Evolutionary conservation across 2,888 invertebrate genomes (phyloP).

Genomic region (Brassicogethes aeneus): DNA sequence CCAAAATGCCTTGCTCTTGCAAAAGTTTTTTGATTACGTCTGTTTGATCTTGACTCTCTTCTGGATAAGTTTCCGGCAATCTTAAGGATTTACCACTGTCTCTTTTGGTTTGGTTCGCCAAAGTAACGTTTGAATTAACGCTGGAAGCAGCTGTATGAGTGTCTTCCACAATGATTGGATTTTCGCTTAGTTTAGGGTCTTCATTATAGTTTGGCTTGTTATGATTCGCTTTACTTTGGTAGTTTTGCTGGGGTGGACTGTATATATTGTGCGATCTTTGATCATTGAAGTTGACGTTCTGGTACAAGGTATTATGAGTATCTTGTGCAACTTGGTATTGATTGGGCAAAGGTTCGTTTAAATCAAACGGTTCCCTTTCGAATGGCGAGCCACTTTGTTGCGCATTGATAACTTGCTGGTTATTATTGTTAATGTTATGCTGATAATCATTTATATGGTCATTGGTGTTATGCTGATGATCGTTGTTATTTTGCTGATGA

Average conservation of each 20-base stretch:
- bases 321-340: background rate
- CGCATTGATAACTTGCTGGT: too few relatives aligned
- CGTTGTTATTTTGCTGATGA: background rate
- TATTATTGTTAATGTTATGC: background rate
- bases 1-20: slow-evolving; percentile 15
- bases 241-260: background rate
- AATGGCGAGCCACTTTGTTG: too few relatives aligned
- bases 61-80: background rate
- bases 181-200: slow-evolving; percentile 27
- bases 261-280: background rate
- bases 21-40: slow-evolving; percentile 39
- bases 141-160: slow-evolving; percentile 44
- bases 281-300: background rate
- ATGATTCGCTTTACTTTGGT: background rate
- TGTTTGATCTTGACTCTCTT: slow-evolving; percentile 16
- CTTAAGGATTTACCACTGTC: slow-evolving; percentile 19
- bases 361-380: background rate
- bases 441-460: background rate
- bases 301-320: background rate
- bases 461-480: background rate
- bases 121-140: slow-evolving; percentile 28
- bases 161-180: slow-evolving; percentile 43
- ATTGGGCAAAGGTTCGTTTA: background rate
- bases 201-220: background rate
- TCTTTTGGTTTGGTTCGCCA: slow-evolving; percentile 18